A percentile compares a stretch with the other conserved stretches of the same genome.
These are phyloP conservation scores for Gallinago nigripennis DNA, from an alignment of 2,797 vertebrate genomes.

Conservation along the genomic window DNA sequence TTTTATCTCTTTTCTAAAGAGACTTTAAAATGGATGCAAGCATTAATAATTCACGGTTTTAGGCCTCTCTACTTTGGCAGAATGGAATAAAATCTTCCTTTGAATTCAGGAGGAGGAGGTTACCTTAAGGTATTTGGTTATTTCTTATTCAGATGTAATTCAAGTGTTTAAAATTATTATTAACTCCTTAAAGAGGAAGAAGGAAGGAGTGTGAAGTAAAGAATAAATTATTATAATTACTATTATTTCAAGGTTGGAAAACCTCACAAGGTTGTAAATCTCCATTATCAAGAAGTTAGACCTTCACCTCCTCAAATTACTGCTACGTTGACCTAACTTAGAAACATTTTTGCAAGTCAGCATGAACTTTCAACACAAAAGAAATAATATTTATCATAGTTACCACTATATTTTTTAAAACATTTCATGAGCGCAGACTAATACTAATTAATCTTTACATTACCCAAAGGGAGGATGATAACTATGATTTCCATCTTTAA, in stretches of 20 bases:
- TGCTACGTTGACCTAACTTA: neutral
- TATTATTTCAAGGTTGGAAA: slow-evolving; percentile 17
- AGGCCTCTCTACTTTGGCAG: neutral
- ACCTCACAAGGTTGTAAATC: slow-evolving; percentile 7
- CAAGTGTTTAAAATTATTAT: slow-evolving; percentile 16
- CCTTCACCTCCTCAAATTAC: neutral
- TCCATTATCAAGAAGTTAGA: neutral
- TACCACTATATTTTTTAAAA: neutral
- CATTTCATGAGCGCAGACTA: neutral
- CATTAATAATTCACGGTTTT: slow-evolving; percentile 32
- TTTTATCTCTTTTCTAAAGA: slow-evolving; percentile 18
- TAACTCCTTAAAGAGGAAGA: neutral
- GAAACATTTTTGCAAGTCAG: slow-evolving; percentile 11
- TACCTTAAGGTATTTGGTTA: neutral
- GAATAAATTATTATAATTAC: slow-evolving; percentile 15
- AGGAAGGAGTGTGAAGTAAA: neutral
- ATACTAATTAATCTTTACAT: slow-evolving; percentile 51
- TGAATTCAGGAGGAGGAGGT: neutral
- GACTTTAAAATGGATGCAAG: neutral
- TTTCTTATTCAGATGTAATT: neutral
- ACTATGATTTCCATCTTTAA: slow-evolving; percentile 28
- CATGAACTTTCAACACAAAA: slow-evolving; percentile 14
- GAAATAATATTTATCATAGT: slow-evolving; percentile 31
- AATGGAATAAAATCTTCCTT: slow-evolving; percentile 22
- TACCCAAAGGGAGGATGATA: slow-evolving; percentile 21